Conservation (phyloP, 2,797 vertebrate genomes). For the Pseudochirops corinnae region DNA sequence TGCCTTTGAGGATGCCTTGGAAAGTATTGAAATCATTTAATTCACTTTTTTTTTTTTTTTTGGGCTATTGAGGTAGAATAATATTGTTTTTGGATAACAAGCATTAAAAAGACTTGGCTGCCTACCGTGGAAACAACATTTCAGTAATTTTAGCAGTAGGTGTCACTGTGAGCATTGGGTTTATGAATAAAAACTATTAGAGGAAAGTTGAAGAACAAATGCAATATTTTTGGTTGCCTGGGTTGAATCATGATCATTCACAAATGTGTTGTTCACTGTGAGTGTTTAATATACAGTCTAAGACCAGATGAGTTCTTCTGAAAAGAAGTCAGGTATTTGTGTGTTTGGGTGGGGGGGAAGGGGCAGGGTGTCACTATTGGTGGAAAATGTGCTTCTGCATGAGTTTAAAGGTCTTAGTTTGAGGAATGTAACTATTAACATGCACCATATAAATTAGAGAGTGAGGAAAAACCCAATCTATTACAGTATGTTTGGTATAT, state of each 20-base stretch:
- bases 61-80: background rate
- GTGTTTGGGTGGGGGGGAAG: background rate
- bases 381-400: background rate
- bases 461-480: background rate
- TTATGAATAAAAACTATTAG: slow-evolving; percentile 42
- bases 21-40: slow-evolving; percentile 51
- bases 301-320: background rate
- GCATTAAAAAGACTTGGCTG: background rate
- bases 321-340: background rate
- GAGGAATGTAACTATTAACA: slow-evolving; percentile 1
- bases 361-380: background rate
- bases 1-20: background rate
- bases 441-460: background rate
- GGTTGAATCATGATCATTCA: slow-evolving; percentile 3
- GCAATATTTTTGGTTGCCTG: background rate
- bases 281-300: slow-evolving; percentile 22
- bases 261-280: background rate
- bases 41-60: background rate
- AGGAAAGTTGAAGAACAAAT: slow-evolving; percentile 14
- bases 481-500: background rate
- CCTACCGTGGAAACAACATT: background rate
- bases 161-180: background rate
- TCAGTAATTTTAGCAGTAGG: background rate
- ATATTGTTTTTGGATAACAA: slow-evolving; percentile 49
- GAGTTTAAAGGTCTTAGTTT: slow-evolving; percentile 40